Conservation (phyloP, 2,888 invertebrate genomes). For the Dolichopus griseipennis region DNA sequence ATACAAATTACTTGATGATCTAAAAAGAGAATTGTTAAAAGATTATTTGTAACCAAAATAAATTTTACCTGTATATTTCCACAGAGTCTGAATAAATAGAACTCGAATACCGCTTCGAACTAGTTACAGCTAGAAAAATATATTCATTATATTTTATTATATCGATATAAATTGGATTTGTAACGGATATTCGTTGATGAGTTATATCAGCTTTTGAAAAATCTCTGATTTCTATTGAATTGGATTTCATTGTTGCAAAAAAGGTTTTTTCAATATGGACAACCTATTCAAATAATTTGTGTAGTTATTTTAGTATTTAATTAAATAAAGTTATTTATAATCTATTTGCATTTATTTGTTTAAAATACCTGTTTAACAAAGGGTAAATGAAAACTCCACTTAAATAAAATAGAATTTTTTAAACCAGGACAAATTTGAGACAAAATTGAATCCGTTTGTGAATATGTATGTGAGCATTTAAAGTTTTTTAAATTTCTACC, state of each 20-base stretch:
- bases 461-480: constrained; percentile 21
- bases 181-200: constrained; percentile 23
- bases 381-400: neutral
- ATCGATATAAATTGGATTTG: constrained; percentile 27
- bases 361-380: neutral
- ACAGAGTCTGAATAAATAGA: constrained; percentile 27
- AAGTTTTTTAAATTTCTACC: constrained; percentile 19
- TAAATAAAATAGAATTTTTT: neutral
- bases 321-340: too few relatives aligned
- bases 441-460: constrained; percentile 11
- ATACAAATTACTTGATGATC: constrained; percentile 16
- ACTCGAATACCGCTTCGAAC: constrained; percentile 23
- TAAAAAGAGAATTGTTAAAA: constrained; percentile 21
- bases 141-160: constrained; percentile 19
- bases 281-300: neutral
- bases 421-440: constrained; percentile 17
- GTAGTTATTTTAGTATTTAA: too few relatives aligned
- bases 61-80: constrained; percentile 34
- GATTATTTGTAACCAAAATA: neutral
- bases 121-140: constrained; percentile 29
- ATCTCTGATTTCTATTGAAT: constrained; percentile 29
- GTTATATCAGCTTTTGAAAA: constrained; percentile 17
- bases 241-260: constrained; percentile 22
- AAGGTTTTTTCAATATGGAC: neutral
- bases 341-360: neutral